Evolutionary conservation across 2,113 vertebrate species (phyloP).

Genomic region (Gallinago media): DNA sequence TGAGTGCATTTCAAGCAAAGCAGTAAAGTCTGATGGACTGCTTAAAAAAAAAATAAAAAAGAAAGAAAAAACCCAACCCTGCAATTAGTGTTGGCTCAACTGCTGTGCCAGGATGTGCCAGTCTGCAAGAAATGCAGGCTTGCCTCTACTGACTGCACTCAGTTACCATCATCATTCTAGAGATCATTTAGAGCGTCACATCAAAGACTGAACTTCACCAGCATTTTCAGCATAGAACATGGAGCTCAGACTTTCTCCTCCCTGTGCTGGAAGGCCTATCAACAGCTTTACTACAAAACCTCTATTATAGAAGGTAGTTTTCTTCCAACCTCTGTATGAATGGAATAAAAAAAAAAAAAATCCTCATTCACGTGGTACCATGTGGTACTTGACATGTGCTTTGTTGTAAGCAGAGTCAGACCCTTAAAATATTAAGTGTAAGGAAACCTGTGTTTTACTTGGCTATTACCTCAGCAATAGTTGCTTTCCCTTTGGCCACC

Average conservation of each 20-base stretch:
- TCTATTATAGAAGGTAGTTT: neutral
- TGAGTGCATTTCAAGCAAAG: neutral
- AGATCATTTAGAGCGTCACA: neutral
- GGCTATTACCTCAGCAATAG: neutral
- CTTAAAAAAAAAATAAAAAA: neutral
- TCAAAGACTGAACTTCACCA: neutral
- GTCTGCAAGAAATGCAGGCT: neutral
- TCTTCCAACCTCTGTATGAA: neutral
- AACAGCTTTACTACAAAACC: neutral
- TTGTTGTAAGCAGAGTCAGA: neutral
- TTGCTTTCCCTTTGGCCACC: neutral
- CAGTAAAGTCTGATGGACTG: neutral
- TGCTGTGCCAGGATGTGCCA: neutral
- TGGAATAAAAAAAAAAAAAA: neutral
- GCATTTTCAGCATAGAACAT: neutral
- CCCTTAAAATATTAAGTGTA: neutral
- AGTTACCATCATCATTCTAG: neutral
- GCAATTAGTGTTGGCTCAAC: neutral
- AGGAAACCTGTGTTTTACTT: neutral
- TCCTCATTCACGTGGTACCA: neutral
- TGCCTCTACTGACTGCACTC: neutral
- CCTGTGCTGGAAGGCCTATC: neutral
- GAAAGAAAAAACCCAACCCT: neutral
- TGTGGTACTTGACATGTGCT: neutral
- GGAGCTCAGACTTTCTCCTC: rapidly evolving